These are phyloP conservation scores for Choloepus didactylus DNA, from an alignment of 2,797 vertebrate genomes.

Conservation along the genomic window DNA sequence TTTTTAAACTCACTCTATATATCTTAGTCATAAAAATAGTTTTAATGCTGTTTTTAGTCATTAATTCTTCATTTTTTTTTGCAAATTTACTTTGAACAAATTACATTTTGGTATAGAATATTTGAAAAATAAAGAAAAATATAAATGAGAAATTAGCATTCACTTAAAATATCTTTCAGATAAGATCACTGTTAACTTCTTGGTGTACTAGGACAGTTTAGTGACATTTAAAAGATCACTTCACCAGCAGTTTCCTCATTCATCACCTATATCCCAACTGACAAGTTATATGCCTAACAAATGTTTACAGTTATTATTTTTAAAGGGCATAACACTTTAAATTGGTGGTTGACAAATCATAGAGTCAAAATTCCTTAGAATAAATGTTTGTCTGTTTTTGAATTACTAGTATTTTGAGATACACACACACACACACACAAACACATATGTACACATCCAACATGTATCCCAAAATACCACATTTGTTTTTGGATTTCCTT, in stretches of 20 bases:
- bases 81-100: not conserved
- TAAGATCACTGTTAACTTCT: not conserved
- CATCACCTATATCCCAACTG: not conserved
- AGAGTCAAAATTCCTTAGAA: not conserved
- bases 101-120: not conserved
- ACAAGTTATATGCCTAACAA: not conserved
- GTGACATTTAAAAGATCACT: not conserved
- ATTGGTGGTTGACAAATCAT: not conserved
- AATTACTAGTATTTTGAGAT: too few relatives aligned
- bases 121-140: not conserved
- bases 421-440: too few relatives aligned
- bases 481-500: too few relatives aligned
- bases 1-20: too few relatives aligned
- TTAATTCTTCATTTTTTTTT: not conserved
- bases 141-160: not conserved
- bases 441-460: too few relatives aligned
- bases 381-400: too few relatives aligned
- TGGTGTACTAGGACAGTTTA: not conserved
- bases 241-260: not conserved
- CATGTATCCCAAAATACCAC: too few relatives aligned
- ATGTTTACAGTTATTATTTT: not conserved
- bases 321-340: not conserved
- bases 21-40: not conserved
- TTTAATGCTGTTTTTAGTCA: not conserved
- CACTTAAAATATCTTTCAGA: not conserved